Base-by-base conservation (phyloP, 2,888 invertebrate genomes). In the Thymelicus sylvestris region DNA sequence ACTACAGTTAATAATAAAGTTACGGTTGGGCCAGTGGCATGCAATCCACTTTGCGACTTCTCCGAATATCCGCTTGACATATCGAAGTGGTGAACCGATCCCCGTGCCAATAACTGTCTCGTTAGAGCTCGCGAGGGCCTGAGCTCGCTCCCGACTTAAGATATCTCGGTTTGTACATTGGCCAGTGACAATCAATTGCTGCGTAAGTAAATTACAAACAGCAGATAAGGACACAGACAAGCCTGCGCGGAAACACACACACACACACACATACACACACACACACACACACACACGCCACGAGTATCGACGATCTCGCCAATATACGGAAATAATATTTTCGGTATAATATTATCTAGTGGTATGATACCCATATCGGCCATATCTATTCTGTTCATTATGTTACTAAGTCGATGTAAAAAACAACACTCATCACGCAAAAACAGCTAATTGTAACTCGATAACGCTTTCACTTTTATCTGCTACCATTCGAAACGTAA, bases 31-130 rank as follows among this genome's bases (percentile, higher is more conserved):
- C 12, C 31, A 31, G 57, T 8, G 55, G 19, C 19, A 19, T 15
- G 48, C 69, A 64, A 69, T 69, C 63, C 63, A 69, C 69, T 69
- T 69, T 64, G 48, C 44, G 65, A 65, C 47, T 57, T 38, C 52
- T 55, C 63, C 68, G n/a, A 57, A 48, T 57, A 69, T 15, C 39
- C 61, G 38, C 15, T n/a, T 44, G 55, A 63, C 55, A 57, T 63
- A 62, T 62, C 61, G 52, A 41, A 63, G 47, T 57, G 15, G 62
- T 4, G 38, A 62, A 57, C 68, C 57, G 57, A 48, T 62, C 67
- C 44, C 39, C 52, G n/a, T 55, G 52, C 31, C 62, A 68, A 68
- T 68, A 68, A 63, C 63, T 55, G 68, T 68, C 63, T 15, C 57
- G 62, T 47, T 31, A 68, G 62, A n/a, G 44, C 48, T 41, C 0